Evolutionary conservation across 1,140 invertebrate genomes (phyloP), one percentile per base, ranked within the genome.

Genomic region (Epicauta chinensis): DNA sequence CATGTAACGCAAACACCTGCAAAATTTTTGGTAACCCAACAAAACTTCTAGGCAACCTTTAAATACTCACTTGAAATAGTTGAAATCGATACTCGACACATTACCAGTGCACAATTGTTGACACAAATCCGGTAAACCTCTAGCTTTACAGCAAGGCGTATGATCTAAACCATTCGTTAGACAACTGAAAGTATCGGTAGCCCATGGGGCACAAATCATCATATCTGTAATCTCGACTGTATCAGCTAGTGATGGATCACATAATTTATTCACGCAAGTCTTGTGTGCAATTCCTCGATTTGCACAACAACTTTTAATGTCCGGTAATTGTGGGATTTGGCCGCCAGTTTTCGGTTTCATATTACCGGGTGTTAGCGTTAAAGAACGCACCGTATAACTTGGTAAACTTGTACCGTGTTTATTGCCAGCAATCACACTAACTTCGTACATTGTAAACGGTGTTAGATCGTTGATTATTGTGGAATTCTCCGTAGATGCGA

Each of bases 171-270:
- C 83, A 61, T 90, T 87, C 11, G 86, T 81, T 41, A 91, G 72
- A 64, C 89, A 91, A 2, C 79, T 79, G 63, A 91, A 91, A 2
- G 86, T 87, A 14, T 82, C 80, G 0, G 81, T 77, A 1, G 86
- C 85, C 84, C 86, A 90, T 0, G 88, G 86, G 0, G 88, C 88
- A 68, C 89, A 91, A 17, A 90, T 88, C 82, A 91, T 89, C 58
- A 90, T 73, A 67, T 91, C 87, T 51, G 76, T 78, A 23, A 85
- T 73, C 52, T 78, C 79, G 1, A 79, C 76, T 17, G 75, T 69
- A 41, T 78, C 76, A 2, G 79, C 73, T 49, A 81, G 76, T 15
- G 78, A 76, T 1, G 87, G 86, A 67, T 90, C 86, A 60, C 89
- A 91, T 45, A 92, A 74, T 58, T 84, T 87, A 53, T 84, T 80